Base-by-base conservation (phyloP, 2,797 vertebrate species). In the Chloroceryle inda region DNA sequence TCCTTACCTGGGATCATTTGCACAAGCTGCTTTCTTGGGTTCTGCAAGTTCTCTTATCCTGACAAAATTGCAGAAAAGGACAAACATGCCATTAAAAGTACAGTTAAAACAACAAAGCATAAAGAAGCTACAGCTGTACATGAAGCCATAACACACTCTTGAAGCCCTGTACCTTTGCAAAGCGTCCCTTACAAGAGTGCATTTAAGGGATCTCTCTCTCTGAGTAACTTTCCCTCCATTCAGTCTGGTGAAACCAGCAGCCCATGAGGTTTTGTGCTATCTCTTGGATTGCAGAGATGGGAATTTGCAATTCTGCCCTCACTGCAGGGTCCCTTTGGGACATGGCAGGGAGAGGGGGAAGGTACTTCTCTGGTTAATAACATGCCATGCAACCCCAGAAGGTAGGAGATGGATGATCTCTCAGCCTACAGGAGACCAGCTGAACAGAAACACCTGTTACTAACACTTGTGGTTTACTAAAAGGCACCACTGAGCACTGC, bases 41-140 rank as follows among this genome's bases (percentile, higher is more conserved):
- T 93, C 68, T 86, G 96, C 91, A 44, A 97, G 94, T 33, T 61
- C 29, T 23, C 8, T 4, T 18, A 93, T 53, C 71, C 96, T 96
- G 78, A 47, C 66, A 93, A 79, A 75, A 66, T 8, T 40, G 38
- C 50, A 76, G 83, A 76, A 66, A 75, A 81, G 40, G 35, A 83
- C 42, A 76, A 55, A 79, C 1, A 1, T 33, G 22, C 26, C 58
- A 63, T 82, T 67, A 83, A 81, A 53, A 22, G 45, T 7, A 61
- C 21, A 52, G 66, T 33, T 69, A 89, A 74, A 85, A 10, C 21
- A 68, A 69, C 27, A 42, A 45, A 66, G 47, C 17, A 29, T 5
- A 47, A 62, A 91, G 35, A 74, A 80, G 31, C 26, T 61, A 23
- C 38, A 80, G 44, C 44, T 64, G 20, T 81, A 44, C n/a, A n/a